Evolutionary conservation across 2,888 invertebrate species (phyloP), one percentile per base, ranked within the genome.

Genomic region (Drosophila bunnanda): DNA sequence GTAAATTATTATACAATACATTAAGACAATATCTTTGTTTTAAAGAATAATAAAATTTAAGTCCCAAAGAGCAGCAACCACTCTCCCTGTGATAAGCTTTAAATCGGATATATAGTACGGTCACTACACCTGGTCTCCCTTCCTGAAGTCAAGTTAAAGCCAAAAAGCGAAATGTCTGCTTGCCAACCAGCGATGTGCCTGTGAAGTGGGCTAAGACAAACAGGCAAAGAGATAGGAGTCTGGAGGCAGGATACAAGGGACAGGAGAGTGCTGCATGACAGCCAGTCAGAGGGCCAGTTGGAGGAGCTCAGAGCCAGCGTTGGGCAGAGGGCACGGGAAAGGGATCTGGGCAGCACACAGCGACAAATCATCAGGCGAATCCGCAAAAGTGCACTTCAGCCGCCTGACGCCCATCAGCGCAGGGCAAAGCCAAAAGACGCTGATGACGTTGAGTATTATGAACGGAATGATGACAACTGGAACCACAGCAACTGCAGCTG

Each of bases 341-440:
- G 41, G 32, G 22, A 28, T 17, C 41, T 53, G 25, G 15, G 20
- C 53, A 32, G 2, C 61, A 74, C 58, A 73, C 58, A 66, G 53
- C 67, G 60, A 75, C 76, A 88, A 79, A 85, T 88, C 88, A 77
- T 57, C 72, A 73, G 69, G 66, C 75, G 81, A 87, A 84, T 81
- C 82, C 80, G 68, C 77, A 77, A 76, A 88, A 82, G 84, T 84
- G 88, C 84, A 88, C 88, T 84, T 82, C 75, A 75, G 73, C 57
- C 64, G 70, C 46, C 58, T 59, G 66, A 38, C 59, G 75, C 48
- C 67, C 73, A 60, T 48, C 55, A 57, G 53, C 50, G 64, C 36
- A 22, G 52, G 25, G 48, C 46, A 71, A 77, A 64, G 55, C 68
- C 56, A 77, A 71, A 79, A 81, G 84, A 78, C 73, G 69, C 69